phyloP scores from a whole-genome alignment of 2,888 invertebrate genomes.

The Pecten maximus region DNA sequence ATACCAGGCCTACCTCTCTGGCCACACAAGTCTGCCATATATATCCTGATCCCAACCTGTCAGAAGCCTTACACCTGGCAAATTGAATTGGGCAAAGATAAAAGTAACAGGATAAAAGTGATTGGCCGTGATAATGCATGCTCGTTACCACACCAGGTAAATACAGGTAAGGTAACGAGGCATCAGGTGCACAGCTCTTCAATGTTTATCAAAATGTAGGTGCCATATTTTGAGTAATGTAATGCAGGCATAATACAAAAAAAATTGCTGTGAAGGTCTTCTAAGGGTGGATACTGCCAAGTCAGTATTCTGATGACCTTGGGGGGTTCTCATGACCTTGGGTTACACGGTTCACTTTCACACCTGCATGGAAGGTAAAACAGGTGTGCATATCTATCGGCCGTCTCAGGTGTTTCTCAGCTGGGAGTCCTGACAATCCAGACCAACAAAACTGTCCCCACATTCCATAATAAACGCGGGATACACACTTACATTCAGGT shows the following conservation, averaged over 20 bases:
- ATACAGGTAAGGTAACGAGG: conserved; percentile 7
- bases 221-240: conserved; percentile 35
- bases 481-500: conserved; percentile 18
- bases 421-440: conserved; percentile 20
- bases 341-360: conserved; percentile 23
- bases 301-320: not conserved
- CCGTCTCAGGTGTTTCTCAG: conserved; percentile 32
- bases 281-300: conserved; percentile 22
- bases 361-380: conserved; percentile 30
- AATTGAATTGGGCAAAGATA: conserved; percentile 33
- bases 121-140: conserved; percentile 30
- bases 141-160: conserved; percentile 29
- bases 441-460: conserved; percentile 33
- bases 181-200: conserved; percentile 22
- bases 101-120: conserved; percentile 26
- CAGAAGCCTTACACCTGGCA: conserved; percentile 15
- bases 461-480: conserved; percentile 11
- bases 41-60: conserved; percentile 13
- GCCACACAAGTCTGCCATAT: conserved; percentile 23
- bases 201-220: conserved; percentile 13
- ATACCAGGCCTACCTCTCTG: not conserved
- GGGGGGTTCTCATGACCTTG: conserved; percentile 22
- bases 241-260: not conserved
- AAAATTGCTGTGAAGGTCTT: not conserved
- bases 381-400: conserved; percentile 32